These are phyloP conservation scores for Acromyrmex echinatior DNA, from an alignment of 1,140 invertebrate genomes.

Conservation along the genomic window DNA sequence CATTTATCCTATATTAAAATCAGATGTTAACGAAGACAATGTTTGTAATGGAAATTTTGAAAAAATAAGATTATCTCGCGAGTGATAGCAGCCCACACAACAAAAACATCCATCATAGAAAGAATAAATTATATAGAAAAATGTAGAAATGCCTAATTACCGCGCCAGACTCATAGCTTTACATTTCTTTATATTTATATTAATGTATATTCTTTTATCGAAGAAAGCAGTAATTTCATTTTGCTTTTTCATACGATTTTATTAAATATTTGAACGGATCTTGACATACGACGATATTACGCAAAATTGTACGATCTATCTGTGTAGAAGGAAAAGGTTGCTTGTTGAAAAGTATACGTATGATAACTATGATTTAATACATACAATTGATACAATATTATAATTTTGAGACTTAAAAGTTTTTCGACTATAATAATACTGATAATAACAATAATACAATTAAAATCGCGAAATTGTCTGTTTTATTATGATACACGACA, in stretches of 20 bases:
- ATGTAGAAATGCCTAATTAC: too few relatives aligned
- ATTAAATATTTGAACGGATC: neutral
- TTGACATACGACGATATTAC: conserved; percentile 45
- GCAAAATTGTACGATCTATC: conserved; percentile 60
- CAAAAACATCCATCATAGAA: too few relatives aligned
- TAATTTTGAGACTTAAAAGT: conserved; percentile 52
- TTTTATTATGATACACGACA: neutral
- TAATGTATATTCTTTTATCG: neutral
- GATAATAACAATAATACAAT: neutral
- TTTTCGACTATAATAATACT: conserved; percentile 61
- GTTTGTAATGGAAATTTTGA: too few relatives aligned
- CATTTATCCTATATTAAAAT: too few relatives aligned
- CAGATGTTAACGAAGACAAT: too few relatives aligned
- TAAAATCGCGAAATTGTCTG: neutral
- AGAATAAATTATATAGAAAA: too few relatives aligned
- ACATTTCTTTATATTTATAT: neutral
- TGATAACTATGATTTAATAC: neutral
- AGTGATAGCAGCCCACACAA: too few relatives aligned
- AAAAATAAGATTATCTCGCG: too few relatives aligned
- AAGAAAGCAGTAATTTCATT: neutral
- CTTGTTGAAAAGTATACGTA: conserved; percentile 52
- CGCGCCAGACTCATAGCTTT: too few relatives aligned
- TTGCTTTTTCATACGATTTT: neutral
- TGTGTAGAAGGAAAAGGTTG: conserved; percentile 47
- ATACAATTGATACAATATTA: conserved; percentile 64